Evolutionary conservation across 2,113 vertebrate species (phyloP).

Genomic region (Caracal caracal): DNA sequence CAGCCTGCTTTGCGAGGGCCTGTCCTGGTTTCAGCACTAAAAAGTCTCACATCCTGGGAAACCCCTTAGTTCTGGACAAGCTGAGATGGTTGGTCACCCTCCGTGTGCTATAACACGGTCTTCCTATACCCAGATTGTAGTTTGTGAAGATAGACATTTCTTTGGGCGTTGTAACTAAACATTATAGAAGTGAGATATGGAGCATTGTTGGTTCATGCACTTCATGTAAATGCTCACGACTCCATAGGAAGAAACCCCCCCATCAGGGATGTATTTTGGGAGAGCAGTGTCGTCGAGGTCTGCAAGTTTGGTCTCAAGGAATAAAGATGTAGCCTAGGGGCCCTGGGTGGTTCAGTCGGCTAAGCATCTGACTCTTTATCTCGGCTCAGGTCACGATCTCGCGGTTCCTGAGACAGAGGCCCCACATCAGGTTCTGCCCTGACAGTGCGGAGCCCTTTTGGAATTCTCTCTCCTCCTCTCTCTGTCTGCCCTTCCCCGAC

Average conservation of each 20-base stretch:
- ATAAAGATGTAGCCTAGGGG: too few species aligned
- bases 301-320: background rate
- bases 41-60: background rate
- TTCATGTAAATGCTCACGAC: background rate
- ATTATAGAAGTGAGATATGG: background rate
- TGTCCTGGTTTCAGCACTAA: background rate
- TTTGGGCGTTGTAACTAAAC: background rate
- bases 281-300: background rate
- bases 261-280: background rate
- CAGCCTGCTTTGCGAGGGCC: background rate
- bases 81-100: background rate
- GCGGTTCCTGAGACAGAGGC: too few species aligned
- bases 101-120: rapidly evolving
- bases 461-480: too few species aligned
- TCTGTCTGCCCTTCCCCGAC: too few species aligned
- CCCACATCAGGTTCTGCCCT: too few species aligned
- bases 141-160: background rate
- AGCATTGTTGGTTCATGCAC: background rate
- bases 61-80: background rate
- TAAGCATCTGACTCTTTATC: too few species aligned
- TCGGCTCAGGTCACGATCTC: too few species aligned
- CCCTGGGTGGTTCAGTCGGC: too few species aligned
- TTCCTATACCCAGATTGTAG: background rate
- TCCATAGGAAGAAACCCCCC: background rate
- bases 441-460: too few species aligned